Evolutionary conservation across 2,888 invertebrate species (phyloP), one percentile per base, ranked within the genome.

Genomic region (Tetragonula carbonaria): DNA sequence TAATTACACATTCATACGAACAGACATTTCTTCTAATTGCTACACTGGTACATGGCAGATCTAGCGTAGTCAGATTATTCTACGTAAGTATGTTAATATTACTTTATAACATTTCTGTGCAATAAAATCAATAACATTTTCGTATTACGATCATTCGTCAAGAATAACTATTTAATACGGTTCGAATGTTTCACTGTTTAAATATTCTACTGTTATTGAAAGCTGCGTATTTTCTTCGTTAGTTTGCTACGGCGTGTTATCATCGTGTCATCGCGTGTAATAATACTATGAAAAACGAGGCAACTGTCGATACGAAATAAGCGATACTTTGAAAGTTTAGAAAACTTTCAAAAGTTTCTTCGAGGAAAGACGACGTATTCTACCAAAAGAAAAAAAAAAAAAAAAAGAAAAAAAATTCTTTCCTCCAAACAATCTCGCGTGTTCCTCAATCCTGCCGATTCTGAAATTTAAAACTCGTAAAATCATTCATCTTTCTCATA

Each of bases 1-100:
- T 74, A 63, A 23, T 80, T 75, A 74, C 11, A 74, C 53, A 2
- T 53, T 74, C 23, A 45, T 53, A 50, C 21, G 59, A 73, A 82
- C 38, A 28, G 21, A 59, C 50, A 51, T 67, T 53, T 50, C n/a
- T 14, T 55, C 28, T 14, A 51, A n/a, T 51, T 70, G 5, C 33
- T 77, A n/a, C 57, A 59, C 57, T 59, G n/a, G n/a, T 13, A n/a
- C n/a, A 2, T 57, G 13, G n/a, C n/a, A 13, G n/a, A n/a, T 57
- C 57, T n/a, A 21, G 5, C 4, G 13, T n/a, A 57, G 13, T 57
- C n/a, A n/a, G n/a, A n/a, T 59, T 14, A 2, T 59, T 59, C 13
- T 14, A n/a, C 2, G 14, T 14, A 57, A n/a, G 14, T 57, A 14
- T n/a, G 5, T 59, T 59, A n/a, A 59, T 14, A 0, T 59, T 59